Evolutionary conservation across 2,888 invertebrate species (phyloP).

Genomic region (Tiliacea citrago): DNA sequence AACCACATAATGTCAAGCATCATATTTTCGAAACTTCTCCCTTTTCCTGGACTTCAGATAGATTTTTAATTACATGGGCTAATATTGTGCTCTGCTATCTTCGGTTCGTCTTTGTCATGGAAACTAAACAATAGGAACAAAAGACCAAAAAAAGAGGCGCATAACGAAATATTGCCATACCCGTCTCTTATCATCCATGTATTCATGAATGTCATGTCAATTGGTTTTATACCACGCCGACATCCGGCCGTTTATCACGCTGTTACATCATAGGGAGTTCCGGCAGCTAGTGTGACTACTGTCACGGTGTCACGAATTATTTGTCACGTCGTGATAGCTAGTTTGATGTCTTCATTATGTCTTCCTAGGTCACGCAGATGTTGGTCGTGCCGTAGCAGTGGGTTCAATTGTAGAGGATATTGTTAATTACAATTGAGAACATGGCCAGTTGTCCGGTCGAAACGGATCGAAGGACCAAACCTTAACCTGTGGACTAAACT

Average conservation of each 20-base stretch:
- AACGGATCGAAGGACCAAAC: not conserved
- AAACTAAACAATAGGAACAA: not conserved
- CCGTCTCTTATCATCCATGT: conserved; percentile 19
- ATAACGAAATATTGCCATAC: conserved; percentile 23
- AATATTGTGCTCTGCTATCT: too few species aligned
- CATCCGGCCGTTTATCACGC: conserved; percentile 51
- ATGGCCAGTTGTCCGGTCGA: not conserved
- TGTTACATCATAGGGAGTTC: conserved; percentile 48
- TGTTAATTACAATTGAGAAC: conserved; percentile 31
- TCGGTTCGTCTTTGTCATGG: not conserved
- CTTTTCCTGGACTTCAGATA: not conserved
- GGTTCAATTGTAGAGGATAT: conserved; percentile 37
- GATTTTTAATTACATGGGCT: not conserved
- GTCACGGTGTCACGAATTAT: conserved; percentile 36
- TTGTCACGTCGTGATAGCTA: conserved; percentile 22
- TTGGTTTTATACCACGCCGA: conserved; percentile 43
- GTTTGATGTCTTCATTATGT: conserved; percentile 8
- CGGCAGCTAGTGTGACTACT: conserved; percentile 48
- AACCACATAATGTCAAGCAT: not conserved
- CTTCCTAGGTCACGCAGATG: conserved; percentile 49
- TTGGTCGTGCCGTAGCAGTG: conserved; percentile 3
- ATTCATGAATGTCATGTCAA: conserved; percentile 45
- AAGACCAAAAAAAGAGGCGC: not conserved
- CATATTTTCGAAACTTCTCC: not conserved
- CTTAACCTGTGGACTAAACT: not conserved